Percentiles rank a stretch among this genome's conserved stretches.
Conservation (phyloP, 2,888 invertebrate genomes). For the Pinctada fucata region DNA sequence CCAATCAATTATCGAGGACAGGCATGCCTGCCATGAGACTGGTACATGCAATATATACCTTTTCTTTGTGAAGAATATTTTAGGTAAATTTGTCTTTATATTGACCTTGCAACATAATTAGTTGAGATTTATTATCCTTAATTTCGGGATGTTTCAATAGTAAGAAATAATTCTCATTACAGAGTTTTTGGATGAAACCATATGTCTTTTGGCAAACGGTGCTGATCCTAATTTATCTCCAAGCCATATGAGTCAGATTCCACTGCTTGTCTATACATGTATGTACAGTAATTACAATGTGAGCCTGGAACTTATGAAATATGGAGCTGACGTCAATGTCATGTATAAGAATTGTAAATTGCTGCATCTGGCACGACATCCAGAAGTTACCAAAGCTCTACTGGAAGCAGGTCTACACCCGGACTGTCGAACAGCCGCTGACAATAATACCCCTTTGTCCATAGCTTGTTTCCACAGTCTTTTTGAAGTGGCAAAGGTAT, state of each 20-base stretch:
- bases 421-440: slow-evolving; percentile 56
- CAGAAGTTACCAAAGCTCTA: slow-evolving; percentile 52
- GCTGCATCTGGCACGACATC: neutral
- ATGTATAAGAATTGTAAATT: slow-evolving; percentile 35
- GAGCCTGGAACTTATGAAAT: slow-evolving; percentile 52
- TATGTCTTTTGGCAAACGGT: slow-evolving; percentile 40
- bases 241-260: slow-evolving; percentile 35
- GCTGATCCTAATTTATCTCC: slow-evolving; percentile 53
- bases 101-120: no score
- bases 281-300: slow-evolving; percentile 55
- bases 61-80: no score
- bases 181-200: no score
- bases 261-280: slow-evolving; percentile 61
- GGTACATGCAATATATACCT: no score
- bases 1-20: no score
- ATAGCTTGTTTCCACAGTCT: slow-evolving; percentile 68
- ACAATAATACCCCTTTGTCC: slow-evolving; percentile 67
- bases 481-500: slow-evolving; percentile 50
- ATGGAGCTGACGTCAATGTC: slow-evolving; percentile 54
- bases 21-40: no score
- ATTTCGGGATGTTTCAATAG: no score
- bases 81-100: no score
- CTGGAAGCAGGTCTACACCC: slow-evolving; percentile 55
- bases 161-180: no score
- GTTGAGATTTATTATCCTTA: no score